Base-by-base conservation (phyloP, 2,888 invertebrate genomes). In the Netelia fuscicornis region DNA sequence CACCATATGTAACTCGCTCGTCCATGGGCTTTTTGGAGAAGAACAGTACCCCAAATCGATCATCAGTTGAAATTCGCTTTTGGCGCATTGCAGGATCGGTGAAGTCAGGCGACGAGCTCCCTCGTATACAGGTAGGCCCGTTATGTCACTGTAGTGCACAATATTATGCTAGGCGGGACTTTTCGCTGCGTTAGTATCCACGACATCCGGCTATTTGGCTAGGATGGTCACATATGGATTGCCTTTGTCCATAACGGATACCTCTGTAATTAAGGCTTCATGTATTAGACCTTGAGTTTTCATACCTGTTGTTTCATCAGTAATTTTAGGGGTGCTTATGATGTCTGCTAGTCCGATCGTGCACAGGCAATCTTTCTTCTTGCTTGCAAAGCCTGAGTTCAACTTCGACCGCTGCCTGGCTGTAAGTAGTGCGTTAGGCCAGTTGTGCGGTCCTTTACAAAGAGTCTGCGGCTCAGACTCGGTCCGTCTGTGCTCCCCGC, bases 1-100 rank as follows among this genome's bases (percentile, higher is more conserved):
- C 52, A 89, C 90, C 79, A 91, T 68, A 76, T 90, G 90, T 0
- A 91, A 86, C 6, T 90, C 90, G n/a, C 86, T 86, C 42, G 90
- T 52, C 68, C 37, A 37, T 37, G 37, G 2, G 8, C 6, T 37
- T 37, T 37, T 37, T 37, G 37, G 8, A 6, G 37, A 6, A 1
- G 0, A 6, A 6, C 37, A 37, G 37, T 37, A 37, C 6, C 8
- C 37, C 5, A 6, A 37, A 6, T 37, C 37, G 37, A 37, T 6
- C 37, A 37, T 37, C 6, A 37, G 0, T 6, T 37, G 37, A 6
- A 37, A 37, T 37, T 37, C 37, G 6, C 6, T 6, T 37, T 37
- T 37, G 0, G 37, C 5, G 37, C 37, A 20, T 0, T 37, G 37
- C 6, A 37, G 6, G 6, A 37, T 37, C 37, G 37, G 0, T 37